Base-by-base conservation (phyloP, 2,888 invertebrate species). In the Malthinus flaveolus region DNA sequence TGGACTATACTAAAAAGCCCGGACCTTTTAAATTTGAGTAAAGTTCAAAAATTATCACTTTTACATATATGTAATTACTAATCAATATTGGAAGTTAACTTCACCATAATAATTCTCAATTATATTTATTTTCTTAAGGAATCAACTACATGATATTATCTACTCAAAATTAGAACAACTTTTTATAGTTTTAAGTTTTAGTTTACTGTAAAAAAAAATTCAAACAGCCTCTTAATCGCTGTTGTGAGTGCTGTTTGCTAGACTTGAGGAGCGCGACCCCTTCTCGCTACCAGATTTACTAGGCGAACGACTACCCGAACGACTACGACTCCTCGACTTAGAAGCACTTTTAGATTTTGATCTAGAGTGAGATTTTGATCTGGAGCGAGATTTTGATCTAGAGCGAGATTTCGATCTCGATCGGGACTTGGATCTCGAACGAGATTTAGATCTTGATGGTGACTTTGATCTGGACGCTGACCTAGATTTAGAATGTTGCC, bases 401-500 rank as follows among this genome's bases (percentile, higher is more conserved):
- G 69, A 69, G 37, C 64, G 61, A 34, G 62, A 62, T 32, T 12
- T 42, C 34, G 73, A 71, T 49, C 71, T 62, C 3, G 74, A 72
- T 32, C 69, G 64, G 3, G 77, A 75, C 34, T 71, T 66, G 7
- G 78, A 79, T 45, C 75, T 67, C 0, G 78, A 76, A 31, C 67
- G 50, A 0, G 42, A 44, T 32, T 32, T 52, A 1, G 57, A 57
- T n/a, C 63, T 55, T 13, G 72, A 72, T 3, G 64, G 68, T 4
- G 73, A 71, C 53, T 71, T 65, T 3, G 76, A 75, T 33, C 70
- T 66, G 2, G 76, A 73, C 36, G 70, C 66, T 1, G 79, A 77
- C 6, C 73, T 62, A 39, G 77, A 76, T 34, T 73, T 67, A 1
- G 78, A 78, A 61, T 71, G 69, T 2, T 78, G 78, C 76, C 66